Percentiles rank a stretch among this genome's conserved stretches.
Conservation (phyloP, 1,140 invertebrate species). For the Delia radicum region DNA sequence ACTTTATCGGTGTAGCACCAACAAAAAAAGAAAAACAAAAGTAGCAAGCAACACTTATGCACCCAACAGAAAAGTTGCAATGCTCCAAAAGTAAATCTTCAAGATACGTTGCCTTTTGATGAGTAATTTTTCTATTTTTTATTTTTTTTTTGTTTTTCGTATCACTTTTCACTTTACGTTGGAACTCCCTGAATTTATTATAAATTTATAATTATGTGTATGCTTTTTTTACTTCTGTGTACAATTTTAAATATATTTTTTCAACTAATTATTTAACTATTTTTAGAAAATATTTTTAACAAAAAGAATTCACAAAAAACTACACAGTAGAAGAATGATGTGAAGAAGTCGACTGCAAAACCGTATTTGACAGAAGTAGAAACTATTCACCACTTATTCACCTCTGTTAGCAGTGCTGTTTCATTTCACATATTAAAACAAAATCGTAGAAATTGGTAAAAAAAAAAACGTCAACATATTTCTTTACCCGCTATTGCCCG, state of each 20-base stretch:
- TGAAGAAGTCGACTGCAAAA: neutral
- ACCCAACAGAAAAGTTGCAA: neutral
- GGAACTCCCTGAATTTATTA: neutral
- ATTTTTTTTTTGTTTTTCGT: too few species aligned
- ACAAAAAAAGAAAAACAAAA: neutral
- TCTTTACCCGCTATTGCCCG: too few species aligned
- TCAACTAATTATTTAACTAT: neutral
- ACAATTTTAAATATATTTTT: neutral
- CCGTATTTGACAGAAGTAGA: slow-evolving; percentile 1
- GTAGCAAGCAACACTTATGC: neutral
- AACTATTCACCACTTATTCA: too few species aligned
- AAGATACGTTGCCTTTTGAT: neutral
- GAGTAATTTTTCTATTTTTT: neutral
- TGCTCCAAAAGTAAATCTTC: neutral
- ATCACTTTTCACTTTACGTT: neutral
- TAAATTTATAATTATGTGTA: neutral
- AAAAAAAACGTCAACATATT: too few species aligned
- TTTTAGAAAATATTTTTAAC: neutral
- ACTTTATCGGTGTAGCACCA: neutral
- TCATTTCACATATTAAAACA: too few species aligned
- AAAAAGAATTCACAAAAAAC: neutral
- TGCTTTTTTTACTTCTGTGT: neutral
- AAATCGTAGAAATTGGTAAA: too few species aligned
- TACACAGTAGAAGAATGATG: neutral
- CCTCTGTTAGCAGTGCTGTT: neutral